phyloP scores from a whole-genome alignment of 2,113 vertebrate species.

The Elachura formosa region DNA sequence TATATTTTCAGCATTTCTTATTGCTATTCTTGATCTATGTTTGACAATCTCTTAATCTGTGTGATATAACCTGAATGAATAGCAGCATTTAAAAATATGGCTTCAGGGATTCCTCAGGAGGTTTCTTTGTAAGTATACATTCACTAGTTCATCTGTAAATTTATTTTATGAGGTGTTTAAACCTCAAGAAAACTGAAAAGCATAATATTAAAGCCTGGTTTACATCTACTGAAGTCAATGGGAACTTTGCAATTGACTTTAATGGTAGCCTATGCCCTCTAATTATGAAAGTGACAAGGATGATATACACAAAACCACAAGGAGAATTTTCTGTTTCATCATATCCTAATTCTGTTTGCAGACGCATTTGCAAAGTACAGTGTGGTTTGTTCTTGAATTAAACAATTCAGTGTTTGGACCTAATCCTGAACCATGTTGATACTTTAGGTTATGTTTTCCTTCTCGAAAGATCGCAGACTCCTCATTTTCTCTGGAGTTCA shows the following conservation, averaged over 20 bases:
- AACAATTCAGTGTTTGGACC: not conserved
- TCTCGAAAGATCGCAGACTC: not conserved
- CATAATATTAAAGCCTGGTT: conserved; percentile 41
- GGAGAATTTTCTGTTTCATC: conserved; percentile 33
- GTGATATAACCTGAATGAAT: conserved; percentile 21
- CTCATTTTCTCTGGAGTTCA: not conserved
- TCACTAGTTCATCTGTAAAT: conserved; percentile 58
- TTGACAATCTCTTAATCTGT: conserved; percentile 44
- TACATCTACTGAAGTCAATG: conserved; percentile 15
- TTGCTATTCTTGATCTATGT: not conserved
- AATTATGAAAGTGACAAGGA: conserved; percentile 31
- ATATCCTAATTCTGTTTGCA: not conserved
- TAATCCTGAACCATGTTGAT: not conserved
- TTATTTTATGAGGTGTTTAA: conserved; percentile 61
- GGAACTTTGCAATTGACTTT: conserved; percentile 37
- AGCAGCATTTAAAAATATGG: conserved; percentile 37
- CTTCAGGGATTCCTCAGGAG: conserved; percentile 52
- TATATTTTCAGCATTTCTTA: not conserved
- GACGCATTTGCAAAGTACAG: not conserved
- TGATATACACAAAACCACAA: conserved; percentile 28
- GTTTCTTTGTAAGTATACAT: conserved; percentile 53
- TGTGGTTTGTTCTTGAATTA: not conserved
- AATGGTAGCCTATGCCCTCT: conserved; percentile 27
- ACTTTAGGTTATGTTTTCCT: not conserved
- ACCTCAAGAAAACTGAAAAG: conserved; percentile 61